Evolutionary conservation across 1,140 invertebrate genomes (phyloP), one percentile per base, ranked within the genome.

Genomic region (Nasonia longicornis): DNA sequence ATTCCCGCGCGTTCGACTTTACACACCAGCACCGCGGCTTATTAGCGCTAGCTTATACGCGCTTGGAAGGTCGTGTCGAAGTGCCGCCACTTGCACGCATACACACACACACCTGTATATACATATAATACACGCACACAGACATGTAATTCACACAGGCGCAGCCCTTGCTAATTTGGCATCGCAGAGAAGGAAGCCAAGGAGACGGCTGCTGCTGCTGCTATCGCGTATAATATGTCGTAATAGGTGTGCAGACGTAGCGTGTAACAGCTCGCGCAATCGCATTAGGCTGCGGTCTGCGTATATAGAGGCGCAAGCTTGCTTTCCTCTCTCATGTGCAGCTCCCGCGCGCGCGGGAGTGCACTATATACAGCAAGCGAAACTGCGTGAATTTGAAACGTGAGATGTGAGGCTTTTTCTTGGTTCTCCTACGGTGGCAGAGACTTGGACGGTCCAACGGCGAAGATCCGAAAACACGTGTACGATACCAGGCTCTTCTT

Each of bases 1-100:
- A 14, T 52, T 52, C 48, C 16, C 11, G 74, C 31, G 58, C n/a
- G 74, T 26, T 64, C 20, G 42, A 74, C 72, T 74, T 74, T 63
- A 58, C 35, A 74, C 20, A 63, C 48, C 14, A 7, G 22, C 6
- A 14, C 20, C n/a, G 26, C 77, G 69, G 48, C 84, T 85, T 84
- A 86, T 85, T 86, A 85, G 31, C 31, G 63, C 70, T 16, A 16
- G 48, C 48, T 52, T 52, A 52, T 52, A 52, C 48, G 48, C 12
- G 12, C 48, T 3, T 20, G 66, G 75, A 85, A 86, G 81, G 80
- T 84, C 85, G 83, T 83, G 69, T 73, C 66, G 83, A 83, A 85
- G 83, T 84, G 81, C 81, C 42, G 70, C 84, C 85, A 77, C 83
- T 86, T 82, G 77, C 10, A 20, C 35, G 63, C 63, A 11, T 66